A percentile compares a stretch with the other conserved stretches of the same genome.
Conservation (phyloP, 37 sponge, comb jelly and placozoan genomes). For the Ephydatia muelleri region DNA sequence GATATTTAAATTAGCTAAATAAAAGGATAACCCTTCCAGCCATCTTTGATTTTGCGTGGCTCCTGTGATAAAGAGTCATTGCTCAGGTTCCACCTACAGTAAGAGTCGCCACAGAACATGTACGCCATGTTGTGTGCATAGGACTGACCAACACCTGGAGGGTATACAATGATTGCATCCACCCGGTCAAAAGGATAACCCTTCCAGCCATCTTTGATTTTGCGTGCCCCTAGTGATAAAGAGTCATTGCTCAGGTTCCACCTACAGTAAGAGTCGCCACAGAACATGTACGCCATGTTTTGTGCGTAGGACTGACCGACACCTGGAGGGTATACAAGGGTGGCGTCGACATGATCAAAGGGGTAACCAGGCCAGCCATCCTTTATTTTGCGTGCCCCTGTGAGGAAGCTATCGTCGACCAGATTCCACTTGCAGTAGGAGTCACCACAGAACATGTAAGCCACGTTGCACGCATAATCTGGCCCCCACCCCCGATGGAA, state of each 20-base stretch:
- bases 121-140: not conserved
- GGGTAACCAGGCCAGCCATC: not conserved
- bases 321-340: not conserved
- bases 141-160: not conserved
- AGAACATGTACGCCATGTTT: not conserved
- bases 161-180: not conserved
- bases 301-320: not conserved
- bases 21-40: not conserved
- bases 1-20: not conserved
- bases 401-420: not conserved
- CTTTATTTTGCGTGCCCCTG: not conserved
- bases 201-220: not conserved
- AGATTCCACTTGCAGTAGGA: not conserved
- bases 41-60: not conserved
- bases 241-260: not conserved
- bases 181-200: not conserved
- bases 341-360: not conserved
- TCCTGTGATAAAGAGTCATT: not conserved
- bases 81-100: not conserved
- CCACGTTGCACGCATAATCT: not conserved
- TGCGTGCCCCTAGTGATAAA: not conserved
- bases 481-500: not conserved
- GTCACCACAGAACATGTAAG: not conserved
- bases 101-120: not conserved
- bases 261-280: not conserved